A percentile compares a stretch with the other conserved stretches of the same genome.
These are phyloP conservation scores for Glaucomys volans DNA, from an alignment of 2,113 vertebrate species.

Conservation along the genomic window DNA sequence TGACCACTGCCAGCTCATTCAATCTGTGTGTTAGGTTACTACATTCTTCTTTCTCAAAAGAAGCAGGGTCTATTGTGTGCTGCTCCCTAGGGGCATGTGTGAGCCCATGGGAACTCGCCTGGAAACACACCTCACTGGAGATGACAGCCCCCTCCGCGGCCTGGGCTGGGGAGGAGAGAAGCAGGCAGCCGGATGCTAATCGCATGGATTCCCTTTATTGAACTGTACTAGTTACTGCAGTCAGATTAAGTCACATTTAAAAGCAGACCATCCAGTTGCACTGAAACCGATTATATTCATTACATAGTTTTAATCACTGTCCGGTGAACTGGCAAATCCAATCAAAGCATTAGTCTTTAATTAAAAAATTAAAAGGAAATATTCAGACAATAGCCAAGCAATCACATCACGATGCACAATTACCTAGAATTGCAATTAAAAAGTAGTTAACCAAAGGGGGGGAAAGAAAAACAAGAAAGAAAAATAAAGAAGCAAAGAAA, in stretches of 20 bases:
- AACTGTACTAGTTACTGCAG: constrained; percentile 98
- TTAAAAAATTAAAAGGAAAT: constrained; percentile 98
- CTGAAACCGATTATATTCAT: constrained; percentile 97
- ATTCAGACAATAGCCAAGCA: constrained; percentile 97
- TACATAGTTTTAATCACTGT: constrained; percentile 97
- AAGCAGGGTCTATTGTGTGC: neutral
- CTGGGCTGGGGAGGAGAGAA: constrained; percentile 62
- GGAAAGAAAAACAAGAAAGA: constrained; percentile 56
- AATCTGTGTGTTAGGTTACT: neutral
- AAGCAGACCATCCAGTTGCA: constrained; percentile 99
- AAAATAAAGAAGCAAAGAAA: constrained; percentile 72
- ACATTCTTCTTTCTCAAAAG: neutral
- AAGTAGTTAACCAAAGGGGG: constrained; percentile 86
- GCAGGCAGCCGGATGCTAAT: constrained; percentile 83
- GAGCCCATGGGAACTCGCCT: neutral
- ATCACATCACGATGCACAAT: constrained; percentile 98
- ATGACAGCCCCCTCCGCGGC: constrained; percentile 41
- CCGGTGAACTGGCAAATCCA: constrained; percentile 98
- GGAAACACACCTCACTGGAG: neutral
- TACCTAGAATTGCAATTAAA: constrained; percentile 93
- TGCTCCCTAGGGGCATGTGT: neutral
- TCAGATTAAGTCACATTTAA: constrained; percentile 99
- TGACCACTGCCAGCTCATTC: neutral
- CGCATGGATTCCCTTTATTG: constrained; percentile 94
- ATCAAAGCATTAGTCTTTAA: constrained; percentile 98